Base-by-base conservation (phyloP, 2,113 vertebrate species). In the Periophthalmodon schlosseri region DNA sequence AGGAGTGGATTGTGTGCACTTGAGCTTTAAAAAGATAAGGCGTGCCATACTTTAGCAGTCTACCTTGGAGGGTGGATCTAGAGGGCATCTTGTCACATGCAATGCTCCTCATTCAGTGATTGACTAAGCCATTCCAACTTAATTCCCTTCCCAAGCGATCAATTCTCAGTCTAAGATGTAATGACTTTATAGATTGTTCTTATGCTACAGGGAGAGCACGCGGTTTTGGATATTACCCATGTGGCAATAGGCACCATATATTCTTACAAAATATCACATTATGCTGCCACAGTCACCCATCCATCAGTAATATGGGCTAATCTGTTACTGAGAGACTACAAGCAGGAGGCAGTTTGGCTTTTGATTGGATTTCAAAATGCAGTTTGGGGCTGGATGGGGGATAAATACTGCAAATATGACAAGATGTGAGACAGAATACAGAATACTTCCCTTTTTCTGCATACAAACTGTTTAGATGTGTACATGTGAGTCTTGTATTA, bases 181-280 rank as follows among this genome's bases (percentile, higher is more conserved):
- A 60, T 60, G 63, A n/a, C 33, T 65, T 44, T 65, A 65, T 65
- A 65, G 63, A 65, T 65, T 65, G 63, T 64, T 20, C 16, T 39
- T 20, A 36, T n/a, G 61, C 63, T 44, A 9, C 8, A 39, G 63
- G 63, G 18, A n/a, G 9, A n/a, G 34, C 34, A 21, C n/a, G 20
- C 20, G 3, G 28, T 65, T n/a, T 21, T 65, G 34, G 18, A 64
- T n/a, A 21, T n/a, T 21, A 65, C 20, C 10, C 34, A 44, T 65
- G 18, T 65, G 63, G 14, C 57, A 33, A 44, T 9, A 44, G 20
- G 20, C 12, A 44, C 18, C 8, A 12, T n/a, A 65, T 20, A 11
- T 39, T n/a, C 11, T 39, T 20, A 61, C 14, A 15, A 18, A 34
- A 63, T 63, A n/a, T 65, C 16, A 18, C 20, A 16, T 33, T 64